Evolutionary conservation across 2,113 vertebrate genomes (phyloP), one percentile per base, ranked within the genome.

Genomic region (Propithecus coquereli): DNA sequence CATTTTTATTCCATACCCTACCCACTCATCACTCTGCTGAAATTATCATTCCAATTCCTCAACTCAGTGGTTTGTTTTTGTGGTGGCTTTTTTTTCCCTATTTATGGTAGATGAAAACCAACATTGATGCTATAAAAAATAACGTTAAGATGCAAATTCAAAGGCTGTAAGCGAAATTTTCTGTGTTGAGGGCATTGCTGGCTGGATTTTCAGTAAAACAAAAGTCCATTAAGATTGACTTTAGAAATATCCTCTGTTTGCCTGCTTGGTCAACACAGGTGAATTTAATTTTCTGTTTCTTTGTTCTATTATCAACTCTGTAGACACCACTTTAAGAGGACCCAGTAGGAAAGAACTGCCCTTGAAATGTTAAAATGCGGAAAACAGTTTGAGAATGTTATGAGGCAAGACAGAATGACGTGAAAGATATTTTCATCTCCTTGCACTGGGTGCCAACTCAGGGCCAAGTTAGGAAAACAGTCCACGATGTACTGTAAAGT

Each of bases 391-490:
- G 95, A 94, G 96, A 97, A 95, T 96, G 97, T 90, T 68, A 83
- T 84, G 88, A 96, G 81, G 93, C 96, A 87, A 93, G 96, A 92
- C 54, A 87, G n/a, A 95, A 45, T 94, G 97, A 97, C 90, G 76
- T 82, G 95, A 87, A 94, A 87, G 97, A 97, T 97, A 95, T 97
- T 98, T 98, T 94, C 95, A 96, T 97, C 96, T 87, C 87, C 23
- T 18, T 40, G 57, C 57, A 47, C 52, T 77, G 0, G 34, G 45
- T 91, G 97, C 93, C 96, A 97, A 57, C 63, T 95, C 89, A 43
- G 86, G 95, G 87, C 89, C 96, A 57, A 96, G 94, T 94, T n/a
- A 84, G 94, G 89, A 71, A 87, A 93, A 91, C 43, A 84, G 81
- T n/a, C 86, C 47, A 1, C 8, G 40, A 8, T 20, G 96, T 82